phyloP scores from a whole-genome alignment of 2,797 vertebrate genomes.

The Macropus fuliginosus region DNA sequence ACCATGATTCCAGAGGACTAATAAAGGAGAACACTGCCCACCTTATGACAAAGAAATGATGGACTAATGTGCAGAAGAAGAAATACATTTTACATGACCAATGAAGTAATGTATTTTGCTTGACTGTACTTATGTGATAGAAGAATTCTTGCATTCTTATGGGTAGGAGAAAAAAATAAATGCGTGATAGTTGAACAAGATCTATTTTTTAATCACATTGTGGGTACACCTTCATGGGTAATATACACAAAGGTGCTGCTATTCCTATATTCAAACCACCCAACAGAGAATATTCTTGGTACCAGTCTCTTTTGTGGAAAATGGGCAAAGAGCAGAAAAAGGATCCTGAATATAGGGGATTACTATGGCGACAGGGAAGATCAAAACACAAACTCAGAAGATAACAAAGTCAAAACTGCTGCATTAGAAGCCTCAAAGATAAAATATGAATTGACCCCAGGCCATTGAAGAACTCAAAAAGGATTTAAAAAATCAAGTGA shows the following conservation, averaged over 20 bases:
- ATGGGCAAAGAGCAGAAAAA: no score
- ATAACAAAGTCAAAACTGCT: no score
- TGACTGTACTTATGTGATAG: not conserved
- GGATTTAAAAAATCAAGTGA: no score
- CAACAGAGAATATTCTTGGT: not conserved
- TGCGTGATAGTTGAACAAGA: not conserved
- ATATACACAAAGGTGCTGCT: not conserved
- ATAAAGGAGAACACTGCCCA: not conserved
- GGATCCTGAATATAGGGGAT: no score
- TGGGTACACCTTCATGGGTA: not conserved
- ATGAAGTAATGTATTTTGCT: not conserved
- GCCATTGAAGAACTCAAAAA: no score
- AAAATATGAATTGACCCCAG: no score
- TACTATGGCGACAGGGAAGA: no score
- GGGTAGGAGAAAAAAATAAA: not conserved
- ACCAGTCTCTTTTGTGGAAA: not conserved
- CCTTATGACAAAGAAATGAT: not conserved
- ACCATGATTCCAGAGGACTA: not conserved
- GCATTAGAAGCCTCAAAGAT: no score
- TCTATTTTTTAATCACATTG: not conserved
- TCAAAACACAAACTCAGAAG: no score
- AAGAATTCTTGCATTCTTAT: not conserved
- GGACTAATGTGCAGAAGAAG: not conserved
- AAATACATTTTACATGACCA: not conserved
- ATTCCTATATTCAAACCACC: not conserved